phyloP scores from a whole-genome alignment of 1,140 invertebrate species.

The Conus ventricosus region DNA sequence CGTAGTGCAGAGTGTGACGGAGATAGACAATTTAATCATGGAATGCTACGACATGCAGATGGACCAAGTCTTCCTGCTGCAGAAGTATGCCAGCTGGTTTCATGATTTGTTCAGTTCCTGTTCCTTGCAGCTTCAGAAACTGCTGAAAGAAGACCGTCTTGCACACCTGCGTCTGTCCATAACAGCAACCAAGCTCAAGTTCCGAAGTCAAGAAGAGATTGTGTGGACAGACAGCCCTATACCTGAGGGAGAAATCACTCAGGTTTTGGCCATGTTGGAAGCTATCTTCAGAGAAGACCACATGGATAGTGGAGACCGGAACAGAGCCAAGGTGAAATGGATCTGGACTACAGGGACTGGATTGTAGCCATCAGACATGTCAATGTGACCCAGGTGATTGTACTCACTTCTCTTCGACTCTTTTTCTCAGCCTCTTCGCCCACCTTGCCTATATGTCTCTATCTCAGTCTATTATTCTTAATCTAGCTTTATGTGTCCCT shows the following conservation, averaged over 20 bases:
- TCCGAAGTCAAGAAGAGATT: conserved; percentile 7
- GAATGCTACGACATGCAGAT: conserved; percentile 44
- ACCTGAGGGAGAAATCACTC: conserved; percentile 5
- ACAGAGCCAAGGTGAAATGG: conserved; percentile 37
- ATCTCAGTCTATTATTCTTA: too few relatives aligned
- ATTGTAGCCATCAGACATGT: conserved; percentile 44
- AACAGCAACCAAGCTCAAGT: conserved; percentile 43
- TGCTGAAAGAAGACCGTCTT: conserved; percentile 11
- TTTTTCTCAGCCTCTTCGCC: too few relatives aligned
- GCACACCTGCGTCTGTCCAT: conserved; percentile 38
- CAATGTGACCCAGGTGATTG: neutral
- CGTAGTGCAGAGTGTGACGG: conserved; percentile 15
- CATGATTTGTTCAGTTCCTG: conserved; percentile 36
- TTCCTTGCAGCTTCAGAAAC: conserved; percentile 1
- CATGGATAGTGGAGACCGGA: neutral
- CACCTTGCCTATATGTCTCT: too few relatives aligned
- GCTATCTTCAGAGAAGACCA: conserved; percentile 34
- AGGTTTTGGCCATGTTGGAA: neutral
- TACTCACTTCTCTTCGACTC: too few relatives aligned
- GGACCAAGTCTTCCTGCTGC: conserved; percentile 5
- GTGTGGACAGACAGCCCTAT: conserved; percentile 25
- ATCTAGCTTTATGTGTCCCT: too few relatives aligned
- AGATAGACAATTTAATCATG: conserved; percentile 42
- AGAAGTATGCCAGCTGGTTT: conserved; percentile 28
- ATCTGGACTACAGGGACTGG: conserved; percentile 52